Evolutionary conservation across 2,113 vertebrate species (phyloP).

Genomic region (Pagrus major): DNA sequence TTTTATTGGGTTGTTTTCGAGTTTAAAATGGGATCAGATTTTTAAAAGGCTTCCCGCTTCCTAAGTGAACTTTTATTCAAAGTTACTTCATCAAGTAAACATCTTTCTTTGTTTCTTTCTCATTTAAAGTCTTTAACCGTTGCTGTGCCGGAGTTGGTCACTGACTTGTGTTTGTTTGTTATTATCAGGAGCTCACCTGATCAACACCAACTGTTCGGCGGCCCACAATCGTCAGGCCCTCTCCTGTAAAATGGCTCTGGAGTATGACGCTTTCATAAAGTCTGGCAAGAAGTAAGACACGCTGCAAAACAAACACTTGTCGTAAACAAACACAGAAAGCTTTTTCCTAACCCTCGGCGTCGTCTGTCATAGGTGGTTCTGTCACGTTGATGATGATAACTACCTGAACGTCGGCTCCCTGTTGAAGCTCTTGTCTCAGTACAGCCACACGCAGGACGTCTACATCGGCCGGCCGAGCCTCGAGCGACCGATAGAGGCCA

Average conservation of each 20-base stretch:
- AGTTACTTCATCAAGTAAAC: not conserved
- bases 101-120: not conserved
- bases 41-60: not conserved
- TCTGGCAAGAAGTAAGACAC: conserved; percentile 90
- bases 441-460: conserved; percentile 87
- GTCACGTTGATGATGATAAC: conserved; percentile 95
- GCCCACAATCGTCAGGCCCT: conserved; percentile 93
- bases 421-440: conserved; percentile 89
- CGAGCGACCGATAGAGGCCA: conserved; percentile 92
- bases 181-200: conserved; percentile 83
- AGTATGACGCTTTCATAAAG: conserved; percentile 90
- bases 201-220: conserved; percentile 94
- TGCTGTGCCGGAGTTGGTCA: not conserved
- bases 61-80: not conserved
- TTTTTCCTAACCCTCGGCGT: not conserved
- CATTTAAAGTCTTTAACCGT: not conserved
- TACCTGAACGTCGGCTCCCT: conserved; percentile 89
- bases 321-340: not conserved
- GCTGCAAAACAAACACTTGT: not conserved
- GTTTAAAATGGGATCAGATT: not conserved
- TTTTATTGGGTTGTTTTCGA: conserved; percentile 1
- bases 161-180: conserved; percentile 9
- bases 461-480: conserved; percentile 95
- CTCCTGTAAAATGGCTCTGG: conserved; percentile 95
- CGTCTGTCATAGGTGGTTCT: conserved; percentile 89